Percentiles rank a stretch among this genome's conserved stretches.
phyloP scores from a whole-genome alignment of 2,888 invertebrate genomes.

The Neoscelio sp. region DNA sequence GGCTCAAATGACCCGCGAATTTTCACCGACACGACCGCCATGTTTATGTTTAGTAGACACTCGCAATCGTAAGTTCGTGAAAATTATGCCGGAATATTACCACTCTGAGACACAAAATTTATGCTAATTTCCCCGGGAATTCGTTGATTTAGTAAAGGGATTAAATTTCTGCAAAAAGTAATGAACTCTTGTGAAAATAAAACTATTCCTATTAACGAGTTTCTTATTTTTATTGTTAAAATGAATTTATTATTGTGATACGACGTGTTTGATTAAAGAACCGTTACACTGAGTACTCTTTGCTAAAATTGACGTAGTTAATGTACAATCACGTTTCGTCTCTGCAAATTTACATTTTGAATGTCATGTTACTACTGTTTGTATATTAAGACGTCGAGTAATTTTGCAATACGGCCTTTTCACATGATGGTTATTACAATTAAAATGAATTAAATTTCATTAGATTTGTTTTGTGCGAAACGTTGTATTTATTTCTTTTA shows the following conservation, averaged over 20 bases:
- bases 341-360: conserved; percentile 8
- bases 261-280: too few relatives aligned
- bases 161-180: conserved; percentile 5
- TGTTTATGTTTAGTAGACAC: conserved; percentile 78
- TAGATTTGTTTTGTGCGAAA: neutral
- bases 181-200: too few relatives aligned
- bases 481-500: neutral
- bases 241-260: too few relatives aligned
- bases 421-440: conserved; percentile 22
- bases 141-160: conserved; percentile 5
- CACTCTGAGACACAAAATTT: conserved; percentile 47
- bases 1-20: conserved; percentile 83
- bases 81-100: conserved; percentile 65
- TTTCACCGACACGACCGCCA: conserved; percentile 73
- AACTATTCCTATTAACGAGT: too few relatives aligned
- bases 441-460: conserved; percentile 6
- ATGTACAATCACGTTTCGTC: conserved; percentile 40
- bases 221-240: too few relatives aligned
- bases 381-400: conserved; percentile 22
- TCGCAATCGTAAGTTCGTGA: conserved; percentile 62
- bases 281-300: neutral
- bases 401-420: conserved; percentile 18
- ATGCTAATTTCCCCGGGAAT: conserved; percentile 53
- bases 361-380: conserved; percentile 32
- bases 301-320: conserved; percentile 36